phyloP scores from a whole-genome alignment of 2,888 invertebrate species.

The Lacanobia oleracea region DNA sequence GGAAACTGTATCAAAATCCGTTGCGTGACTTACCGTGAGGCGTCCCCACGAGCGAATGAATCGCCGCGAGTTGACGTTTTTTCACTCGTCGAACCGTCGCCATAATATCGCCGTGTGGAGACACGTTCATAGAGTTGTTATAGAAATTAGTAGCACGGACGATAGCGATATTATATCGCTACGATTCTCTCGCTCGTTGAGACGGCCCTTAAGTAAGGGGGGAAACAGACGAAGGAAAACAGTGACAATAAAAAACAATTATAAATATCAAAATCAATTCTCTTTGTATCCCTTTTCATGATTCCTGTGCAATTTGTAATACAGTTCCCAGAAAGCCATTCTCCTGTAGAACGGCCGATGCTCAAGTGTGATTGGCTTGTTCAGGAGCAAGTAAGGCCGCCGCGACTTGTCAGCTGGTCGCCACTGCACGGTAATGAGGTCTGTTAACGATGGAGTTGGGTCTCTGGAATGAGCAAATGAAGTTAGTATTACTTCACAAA shows the following conservation, averaged over 20 bases:
- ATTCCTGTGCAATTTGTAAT: constrained; percentile 42
- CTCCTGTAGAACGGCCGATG: constrained; percentile 36
- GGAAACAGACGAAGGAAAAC: too few relatives aligned
- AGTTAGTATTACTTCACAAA: neutral
- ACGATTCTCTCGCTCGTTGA: too few relatives aligned
- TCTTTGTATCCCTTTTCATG: constrained; percentile 25
- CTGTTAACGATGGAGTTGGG: constrained; percentile 37
- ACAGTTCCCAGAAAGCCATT: constrained; percentile 49
- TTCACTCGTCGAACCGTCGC: too few relatives aligned
- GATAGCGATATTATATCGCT: too few relatives aligned
- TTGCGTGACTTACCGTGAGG: too few relatives aligned
- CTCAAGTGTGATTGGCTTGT: constrained; percentile 35
- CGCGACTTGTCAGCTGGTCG: neutral
- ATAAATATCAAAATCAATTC: neutral
- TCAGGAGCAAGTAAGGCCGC: constrained; percentile 29
- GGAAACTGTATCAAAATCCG: too few relatives aligned
- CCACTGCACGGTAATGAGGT: constrained; percentile 35
- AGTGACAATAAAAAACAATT: too few relatives aligned
- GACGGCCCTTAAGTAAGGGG: neutral
- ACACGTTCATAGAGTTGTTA: too few relatives aligned
- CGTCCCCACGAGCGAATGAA: too few relatives aligned
- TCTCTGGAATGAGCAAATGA: constrained; percentile 26
- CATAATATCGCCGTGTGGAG: too few relatives aligned
- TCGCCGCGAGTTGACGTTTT: too few relatives aligned
- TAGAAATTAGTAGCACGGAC: too few relatives aligned